Base-by-base conservation (phyloP, 2,888 invertebrate genomes). In the Eupithecia exiguata region DNA sequence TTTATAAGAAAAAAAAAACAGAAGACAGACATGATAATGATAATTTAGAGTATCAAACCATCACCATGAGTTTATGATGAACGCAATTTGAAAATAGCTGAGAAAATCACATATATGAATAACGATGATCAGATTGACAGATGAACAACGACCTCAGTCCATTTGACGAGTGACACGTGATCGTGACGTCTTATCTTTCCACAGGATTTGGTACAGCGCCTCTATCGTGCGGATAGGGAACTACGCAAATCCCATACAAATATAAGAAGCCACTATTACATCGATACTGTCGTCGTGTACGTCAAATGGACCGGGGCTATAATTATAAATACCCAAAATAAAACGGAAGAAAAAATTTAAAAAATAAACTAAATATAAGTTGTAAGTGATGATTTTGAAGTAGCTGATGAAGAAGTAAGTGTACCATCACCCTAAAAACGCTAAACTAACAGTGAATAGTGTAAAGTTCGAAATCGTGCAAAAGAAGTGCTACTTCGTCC, bases 31-130 rank as follows among this genome's bases (percentile, higher is more conserved):
- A 86, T 84, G 83, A 84, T 68, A 83, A 82, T 85, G 84, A 87
- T 83, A 90, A 92, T 93, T 84, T 83, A 87, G 83, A 90, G 92
- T 93, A 94, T 93, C 94, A 93, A 94, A 94, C 94, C 94, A 91
- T 91, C 94, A 94, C 94, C 94, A 88, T 91, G 91, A 91, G 86
- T 88, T 74, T 77, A 75, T 77, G 77, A 80, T 78, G 74, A 78
- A 81, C 77, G 78, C 76, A 77, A 72, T 65, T 21, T 46, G 43
- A 62, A 76, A 71, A 69, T 70, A 71, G 46, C 38, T 46, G n/a
- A 69, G 73, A 73, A n/a, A n/a, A 74, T 63, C 61, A 70, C 62
- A 78, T 70, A 77, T n/a, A n/a, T n/a, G n/a, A 67, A 76, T 75
- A 78, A 70, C 62, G 63, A 78, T 77, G 72, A 75, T 65, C 63